Evolutionary conservation across 2,888 invertebrate species (phyloP), one percentile per base, ranked within the genome.

Genomic region (Gibbula magus): DNA sequence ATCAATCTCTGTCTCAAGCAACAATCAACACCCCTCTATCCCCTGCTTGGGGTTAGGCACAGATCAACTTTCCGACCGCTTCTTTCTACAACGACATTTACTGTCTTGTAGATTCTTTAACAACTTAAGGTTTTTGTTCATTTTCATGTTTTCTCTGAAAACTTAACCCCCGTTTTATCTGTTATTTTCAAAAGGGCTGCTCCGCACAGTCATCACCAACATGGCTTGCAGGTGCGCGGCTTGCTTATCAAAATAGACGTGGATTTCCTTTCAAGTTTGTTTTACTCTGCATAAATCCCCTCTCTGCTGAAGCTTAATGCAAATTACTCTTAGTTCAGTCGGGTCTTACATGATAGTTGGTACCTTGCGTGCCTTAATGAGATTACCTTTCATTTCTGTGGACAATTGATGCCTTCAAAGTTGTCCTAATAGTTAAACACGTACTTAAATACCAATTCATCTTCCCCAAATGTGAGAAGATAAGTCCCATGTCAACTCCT

Each of bases 1-100:
- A 75, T 75, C 75, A 54, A 75, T 75, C 75, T 53, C 25, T 75
- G 75, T 75, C 75, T 20, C 32, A 18, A 32, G 16, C 29, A 53
- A 75, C 75, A 75, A 75, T 75, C 54, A 25, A n/a, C 54, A 20
- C 32, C 32, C 13, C 70, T 70, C 70, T n/a, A 35, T 35, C 39
- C 32, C 70, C 35, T 70, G 35, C 32, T 35, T 20, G 35, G 39
- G 35, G 70, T 70, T 70, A 10, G 35, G 35, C 70, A 70, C 29
- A 20, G 70, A 70, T 70, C 70, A 39, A 18, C 29, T 70, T 70
- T 70, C 70, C 18, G 10, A 16, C 25, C 20, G 56, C 25, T 56
- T 20, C 35, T 39, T 70, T 70, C 20, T 70, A 70, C 70, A 70
- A 70, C 10, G 35, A 39, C 70, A 32, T 32, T 70, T 32, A 70